Evolutionary conservation across 1,140 invertebrate species (phyloP).

Genomic region (Plodia interpunctella): DNA sequence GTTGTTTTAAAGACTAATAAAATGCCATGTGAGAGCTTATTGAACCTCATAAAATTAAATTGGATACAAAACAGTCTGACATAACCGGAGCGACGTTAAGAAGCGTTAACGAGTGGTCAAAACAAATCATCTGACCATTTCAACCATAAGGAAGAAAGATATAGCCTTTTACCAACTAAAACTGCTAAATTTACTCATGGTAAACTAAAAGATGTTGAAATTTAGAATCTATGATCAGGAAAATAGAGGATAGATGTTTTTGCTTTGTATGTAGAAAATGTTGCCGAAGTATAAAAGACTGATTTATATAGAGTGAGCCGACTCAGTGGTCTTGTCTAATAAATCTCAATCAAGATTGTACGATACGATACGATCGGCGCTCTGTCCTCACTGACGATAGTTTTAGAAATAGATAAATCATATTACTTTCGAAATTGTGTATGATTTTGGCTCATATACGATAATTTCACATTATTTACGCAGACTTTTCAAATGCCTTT

Average conservation of each 20-base stretch:
- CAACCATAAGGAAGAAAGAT: slow-evolving; percentile 39
- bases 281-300: slow-evolving; percentile 34
- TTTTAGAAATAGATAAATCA: slow-evolving; percentile 16
- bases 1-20: background rate
- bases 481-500: too few relatives aligned
- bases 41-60: slow-evolving; percentile 1
- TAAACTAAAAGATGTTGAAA: background rate
- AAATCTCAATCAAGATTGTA: slow-evolving; percentile 71
- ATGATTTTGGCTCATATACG: too few relatives aligned
- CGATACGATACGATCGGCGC: slow-evolving; percentile 66
- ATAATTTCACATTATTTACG: too few relatives aligned
- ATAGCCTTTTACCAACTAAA: slow-evolving; percentile 30
- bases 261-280: slow-evolving; percentile 6
- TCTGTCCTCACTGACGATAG: slow-evolving; percentile 50
- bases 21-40: background rate
- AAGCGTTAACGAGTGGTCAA: slow-evolving; percentile 54
- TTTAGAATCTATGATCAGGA: background rate
- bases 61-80: slow-evolving; percentile 4
- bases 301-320: slow-evolving; percentile 54
- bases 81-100: slow-evolving; percentile 27
- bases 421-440: too few relatives aligned
- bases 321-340: slow-evolving; percentile 52
- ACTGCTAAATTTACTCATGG: slow-evolving; percentile 8
- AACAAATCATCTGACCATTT: slow-evolving; percentile 50
- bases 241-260: background rate